Percentiles rank a stretch among this genome's conserved stretches.
Conservation (phyloP, 2,797 vertebrate genomes). For the Cheirogaleus major region DNA sequence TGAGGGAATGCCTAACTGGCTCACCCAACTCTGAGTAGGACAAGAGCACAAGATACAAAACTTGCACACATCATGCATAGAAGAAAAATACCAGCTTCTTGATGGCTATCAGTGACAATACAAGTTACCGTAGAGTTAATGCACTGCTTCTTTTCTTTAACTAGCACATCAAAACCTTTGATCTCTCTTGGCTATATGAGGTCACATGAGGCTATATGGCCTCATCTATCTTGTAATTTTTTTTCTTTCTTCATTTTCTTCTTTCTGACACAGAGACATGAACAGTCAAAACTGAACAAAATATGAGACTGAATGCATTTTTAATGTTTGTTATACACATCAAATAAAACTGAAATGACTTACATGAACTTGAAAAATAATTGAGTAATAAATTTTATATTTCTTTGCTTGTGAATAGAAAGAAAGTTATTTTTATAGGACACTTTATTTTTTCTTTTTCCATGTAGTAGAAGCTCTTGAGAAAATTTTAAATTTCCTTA, state of each 20-base stretch:
- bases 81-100: not conserved
- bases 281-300: not conserved
- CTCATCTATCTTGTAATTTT: not conserved
- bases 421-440: not conserved
- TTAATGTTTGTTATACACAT: not conserved
- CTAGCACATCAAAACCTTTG: not conserved
- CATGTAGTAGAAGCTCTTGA: not conserved
- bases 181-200: not conserved
- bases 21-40: not conserved
- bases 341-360: constrained; percentile 3
- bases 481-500: not conserved
- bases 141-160: not conserved
- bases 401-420: not conserved
- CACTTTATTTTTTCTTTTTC: constrained; percentile 27
- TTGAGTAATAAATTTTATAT: not conserved
- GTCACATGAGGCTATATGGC: too few species aligned
- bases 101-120: not conserved
- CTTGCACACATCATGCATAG: not conserved
- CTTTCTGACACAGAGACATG: not conserved
- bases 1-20: too few species aligned
- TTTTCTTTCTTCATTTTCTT: not conserved
- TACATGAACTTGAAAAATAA: constrained; percentile 15
- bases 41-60: not conserved
- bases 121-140: accelerated
- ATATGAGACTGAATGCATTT: not conserved